Evolutionary conservation across 2,797 vertebrate species (phyloP), one percentile per base, ranked within the genome.

Genomic region (Semotilus atromaculatus): DNA sequence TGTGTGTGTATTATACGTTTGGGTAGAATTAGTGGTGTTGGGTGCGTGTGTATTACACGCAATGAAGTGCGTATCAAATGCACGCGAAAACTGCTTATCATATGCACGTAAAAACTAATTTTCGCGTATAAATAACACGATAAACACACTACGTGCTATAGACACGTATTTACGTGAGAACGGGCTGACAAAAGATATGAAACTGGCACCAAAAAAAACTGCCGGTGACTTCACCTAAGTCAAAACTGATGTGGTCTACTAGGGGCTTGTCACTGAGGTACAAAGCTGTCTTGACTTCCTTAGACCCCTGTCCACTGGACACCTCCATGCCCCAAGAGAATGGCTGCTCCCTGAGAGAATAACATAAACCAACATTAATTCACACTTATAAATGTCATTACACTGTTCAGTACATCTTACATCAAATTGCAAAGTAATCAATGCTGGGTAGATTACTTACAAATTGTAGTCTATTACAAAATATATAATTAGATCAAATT

Each of bases 251-350:
- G 34, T 97, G 97, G 86, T 98, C 96, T 83, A 96, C 93, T 48
- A 95, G 93, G 3, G 95, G 90, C 80, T 82, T 93, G 88, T 95
- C 93, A 70, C 96, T 97, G 84, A 98, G 92, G 89, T 97, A 96
- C 92, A 96, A 95, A 0, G 90, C 89, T 0, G 98, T 99, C 90
- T 93, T 97, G 80, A 97, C 95, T 88, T 97, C 96, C 87, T 94
- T 95, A 31, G 90, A 89, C 31, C 96, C 94, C 0, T 96, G 96
- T 34, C 97, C 96, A 86, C 97, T 97, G 26, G 92, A 95, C 78
- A 99, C 92, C 81, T 98, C 97, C 29, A 96, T 94, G 73, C 94
- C 95, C 98, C 98, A 99, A 19, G 94, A 68, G 19, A 95, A 88
- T 2, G 97, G 97, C 60, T 96, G 93, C 88, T 96, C 96, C 80